Base-by-base conservation (phyloP, 2,888 invertebrate genomes). In the Hyposoter dolosus region DNA sequence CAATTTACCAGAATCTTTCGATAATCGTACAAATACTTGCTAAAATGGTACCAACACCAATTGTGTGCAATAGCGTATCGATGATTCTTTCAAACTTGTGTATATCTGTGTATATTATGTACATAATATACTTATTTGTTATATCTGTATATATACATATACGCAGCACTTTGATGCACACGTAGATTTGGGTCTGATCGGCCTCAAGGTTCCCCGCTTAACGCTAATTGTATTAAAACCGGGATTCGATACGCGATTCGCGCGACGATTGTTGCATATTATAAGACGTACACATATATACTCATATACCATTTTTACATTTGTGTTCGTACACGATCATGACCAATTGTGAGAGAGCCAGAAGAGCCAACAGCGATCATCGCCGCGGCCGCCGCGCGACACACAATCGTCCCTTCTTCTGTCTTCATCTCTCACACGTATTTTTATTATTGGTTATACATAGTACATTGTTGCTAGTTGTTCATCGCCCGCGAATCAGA, bases 191-290 rank as follows among this genome's bases (percentile, higher is more conserved):
- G 78, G 68, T 66, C 60, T 82, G 77, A 65, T 66, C 82, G 63
- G 19, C 82, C 68, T 84, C 84, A 79, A 83, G 76, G 83, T 81
- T 77, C 53, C 50, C 43, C 43, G 69, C 69, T 71, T 81, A 50
- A 23, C 66, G 68, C 79, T 82, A 82, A 85, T 82, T 85, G 82
- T 71, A 79, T 79, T 79, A 79, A 79, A 82, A 85, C 74, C 72
- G 77, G 75, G 82, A 81, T 80, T 83, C 66, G 60, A 78, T 69
- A 69, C 56, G 60, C 74, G 19, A 74, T 60, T 75, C 60, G 60
- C 63, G 53, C 74, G 74, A 53, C 68, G 53, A 68, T 78, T 43
- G 43, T 50, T 77, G 66, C 40, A 66, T 50, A 50, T 66, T 35
- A 35, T 47, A n/a, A 17, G 50, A n/a, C 23, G 19, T 12, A 32